A percentile compares a stretch with the other conserved stretches of the same genome.
Conservation (phyloP, 1,140 invertebrate genomes). For the Macrocentrus cingulum region DNA sequence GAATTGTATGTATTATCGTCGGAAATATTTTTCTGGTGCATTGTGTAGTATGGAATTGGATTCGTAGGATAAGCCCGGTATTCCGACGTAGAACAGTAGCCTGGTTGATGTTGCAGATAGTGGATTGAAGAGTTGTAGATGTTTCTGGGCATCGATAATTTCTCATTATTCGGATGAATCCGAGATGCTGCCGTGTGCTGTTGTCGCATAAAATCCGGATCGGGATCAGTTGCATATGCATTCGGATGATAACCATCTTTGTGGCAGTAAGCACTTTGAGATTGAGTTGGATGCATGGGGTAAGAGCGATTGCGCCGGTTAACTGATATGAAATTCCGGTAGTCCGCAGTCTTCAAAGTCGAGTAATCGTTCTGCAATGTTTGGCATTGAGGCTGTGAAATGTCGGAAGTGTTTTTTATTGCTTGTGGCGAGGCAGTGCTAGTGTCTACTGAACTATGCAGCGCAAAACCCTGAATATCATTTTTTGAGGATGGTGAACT, state of each 20-base stretch:
- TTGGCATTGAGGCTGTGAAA: slow-evolving; percentile 41
- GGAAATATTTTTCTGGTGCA: slow-evolving; percentile 48
- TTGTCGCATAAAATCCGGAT: slow-evolving; percentile 61
- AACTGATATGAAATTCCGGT: slow-evolving; percentile 48
- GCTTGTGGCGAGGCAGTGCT: slow-evolving; percentile 46
- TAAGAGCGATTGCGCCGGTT: slow-evolving; percentile 41
- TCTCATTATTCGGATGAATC: too few relatives aligned
- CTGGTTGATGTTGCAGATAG: slow-evolving; percentile 50
- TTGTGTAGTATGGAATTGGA: slow-evolving; percentile 43
- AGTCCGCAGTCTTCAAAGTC: slow-evolving; percentile 37
- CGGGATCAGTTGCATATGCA: slow-evolving; percentile 57
- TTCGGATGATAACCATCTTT: slow-evolving; percentile 46
- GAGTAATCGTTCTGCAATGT: slow-evolving; percentile 50
- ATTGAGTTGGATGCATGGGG: slow-evolving; percentile 38
- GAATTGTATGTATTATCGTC: slow-evolving; percentile 35
- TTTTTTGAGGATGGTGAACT: slow-evolving; percentile 54
- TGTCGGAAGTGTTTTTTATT: slow-evolving; percentile 33
- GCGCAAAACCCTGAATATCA: slow-evolving; percentile 35
- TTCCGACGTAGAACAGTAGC: slow-evolving; percentile 46
- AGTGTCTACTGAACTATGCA: slow-evolving; percentile 39
- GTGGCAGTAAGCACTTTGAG: slow-evolving; percentile 47
- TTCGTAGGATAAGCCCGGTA: slow-evolving; percentile 53
- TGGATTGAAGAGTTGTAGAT: slow-evolving; percentile 50
- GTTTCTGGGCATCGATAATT: slow-evolving; percentile 33
- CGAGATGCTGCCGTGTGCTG: slow-evolving; percentile 35